These are phyloP conservation scores for Meandrusa payeni DNA, from an alignment of 2,888 invertebrate species.

Conservation along the genomic window DNA sequence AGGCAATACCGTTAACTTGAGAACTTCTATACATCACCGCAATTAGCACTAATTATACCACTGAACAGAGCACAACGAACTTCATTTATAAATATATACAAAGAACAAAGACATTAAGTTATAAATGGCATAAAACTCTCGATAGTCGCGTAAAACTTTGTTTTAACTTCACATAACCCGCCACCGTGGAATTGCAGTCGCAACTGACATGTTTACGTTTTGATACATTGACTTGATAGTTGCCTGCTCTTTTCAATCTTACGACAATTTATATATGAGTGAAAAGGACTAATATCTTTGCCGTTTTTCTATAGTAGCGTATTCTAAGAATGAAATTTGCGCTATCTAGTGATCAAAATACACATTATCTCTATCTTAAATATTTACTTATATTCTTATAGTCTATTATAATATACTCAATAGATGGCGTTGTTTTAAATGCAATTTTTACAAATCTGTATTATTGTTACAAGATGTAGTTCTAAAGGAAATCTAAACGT, in stretches of 20 bases:
- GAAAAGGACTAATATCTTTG: slow-evolving; percentile 28
- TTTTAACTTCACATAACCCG: slow-evolving; percentile 34
- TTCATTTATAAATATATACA: slow-evolving; percentile 15
- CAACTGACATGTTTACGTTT: slow-evolving; percentile 55
- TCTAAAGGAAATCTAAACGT: too few relatives aligned
- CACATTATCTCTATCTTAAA: too few relatives aligned
- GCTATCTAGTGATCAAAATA: slow-evolving; percentile 9
- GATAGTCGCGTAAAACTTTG: slow-evolving; percentile 10
- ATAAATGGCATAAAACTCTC: slow-evolving; percentile 16
- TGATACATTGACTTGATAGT: slow-evolving; percentile 47
- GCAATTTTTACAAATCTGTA: not conserved
- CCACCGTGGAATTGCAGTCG: slow-evolving; percentile 50
- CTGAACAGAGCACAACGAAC: slow-evolving; percentile 9
- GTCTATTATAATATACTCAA: too few relatives aligned
- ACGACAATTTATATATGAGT: slow-evolving; percentile 28
- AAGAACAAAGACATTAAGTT: slow-evolving; percentile 16
- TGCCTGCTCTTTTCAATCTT: slow-evolving; percentile 40
- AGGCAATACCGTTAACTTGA: slow-evolving; percentile 61
- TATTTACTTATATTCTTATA: too few relatives aligned
- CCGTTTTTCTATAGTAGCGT: slow-evolving; percentile 32
- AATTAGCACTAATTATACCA: slow-evolving; percentile 4
- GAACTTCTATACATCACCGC: slow-evolving; percentile 39
- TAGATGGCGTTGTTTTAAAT: slow-evolving; percentile 12
- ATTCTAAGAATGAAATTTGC: slow-evolving; percentile 1
- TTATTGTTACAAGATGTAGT: not conserved